phyloP scores from a whole-genome alignment of 2,113 vertebrate genomes.

The Suricata suricatta region DNA sequence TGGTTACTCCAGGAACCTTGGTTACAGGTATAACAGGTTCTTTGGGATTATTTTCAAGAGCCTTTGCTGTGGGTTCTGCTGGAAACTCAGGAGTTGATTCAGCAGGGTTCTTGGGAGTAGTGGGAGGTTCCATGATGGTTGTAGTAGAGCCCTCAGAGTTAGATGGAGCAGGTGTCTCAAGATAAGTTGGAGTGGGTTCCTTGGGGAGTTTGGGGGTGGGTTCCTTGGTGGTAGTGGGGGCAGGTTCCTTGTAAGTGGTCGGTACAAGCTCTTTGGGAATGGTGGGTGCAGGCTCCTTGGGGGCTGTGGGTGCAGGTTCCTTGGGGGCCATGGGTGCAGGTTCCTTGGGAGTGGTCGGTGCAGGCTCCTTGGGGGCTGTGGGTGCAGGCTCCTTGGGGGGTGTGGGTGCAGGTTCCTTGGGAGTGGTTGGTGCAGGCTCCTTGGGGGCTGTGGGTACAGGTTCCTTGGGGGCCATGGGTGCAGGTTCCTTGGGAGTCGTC shows the following conservation, averaged over 20 bases:
- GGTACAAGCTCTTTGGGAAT: background rate
- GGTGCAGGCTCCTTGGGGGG: background rate
- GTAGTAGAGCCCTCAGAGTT: background rate
- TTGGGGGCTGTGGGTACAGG: background rate
- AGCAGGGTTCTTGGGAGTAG: background rate
- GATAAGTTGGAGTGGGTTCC: background rate
- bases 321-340: fast-evolving
- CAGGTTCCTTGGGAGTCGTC: background rate
- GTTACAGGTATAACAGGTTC: slow-evolving; percentile 7
- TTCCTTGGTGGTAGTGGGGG: background rate
- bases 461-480: fast-evolving
- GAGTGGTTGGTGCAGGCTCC: background rate
- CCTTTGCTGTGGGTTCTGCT: background rate
- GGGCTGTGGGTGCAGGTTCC: fast-evolving
- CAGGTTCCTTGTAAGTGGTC: fast-evolving
- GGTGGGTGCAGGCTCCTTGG: background rate
- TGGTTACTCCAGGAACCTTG: slow-evolving; percentile 28
- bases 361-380: background rate
- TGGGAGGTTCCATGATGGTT: background rate
- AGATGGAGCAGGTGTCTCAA: background rate
- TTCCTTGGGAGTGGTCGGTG: background rate
- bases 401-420: background rate
- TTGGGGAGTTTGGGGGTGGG: background rate
- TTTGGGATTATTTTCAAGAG: slow-evolving; percentile 5
- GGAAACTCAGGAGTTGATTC: slow-evolving; percentile 34